Evolutionary conservation across 92 coral and sea anemone genomes (phyloP).

Genomic region (Bergia puertoricense): DNA sequence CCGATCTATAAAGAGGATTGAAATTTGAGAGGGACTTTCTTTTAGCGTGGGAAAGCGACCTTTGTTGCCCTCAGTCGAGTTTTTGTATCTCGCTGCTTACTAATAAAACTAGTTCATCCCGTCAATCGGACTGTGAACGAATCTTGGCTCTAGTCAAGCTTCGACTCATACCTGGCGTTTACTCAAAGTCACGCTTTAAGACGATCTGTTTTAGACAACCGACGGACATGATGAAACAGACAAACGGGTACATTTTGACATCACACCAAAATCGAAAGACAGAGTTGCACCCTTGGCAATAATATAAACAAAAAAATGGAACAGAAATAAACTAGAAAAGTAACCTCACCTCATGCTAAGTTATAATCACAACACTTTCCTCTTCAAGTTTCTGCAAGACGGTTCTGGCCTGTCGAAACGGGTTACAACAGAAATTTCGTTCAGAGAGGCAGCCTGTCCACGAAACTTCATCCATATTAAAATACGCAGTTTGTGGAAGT

Average conservation of each 20-base stretch:
- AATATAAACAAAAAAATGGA: neutral
- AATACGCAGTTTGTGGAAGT: neutral
- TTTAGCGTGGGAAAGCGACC: constrained; percentile 48
- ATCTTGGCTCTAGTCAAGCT: neutral
- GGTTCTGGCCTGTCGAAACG: constrained; percentile 16
- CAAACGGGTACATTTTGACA: neutral
- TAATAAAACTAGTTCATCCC: neutral
- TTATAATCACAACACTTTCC: neutral
- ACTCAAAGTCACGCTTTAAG: constrained; percentile 1
- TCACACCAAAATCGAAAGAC: neutral
- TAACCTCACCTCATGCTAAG: constrained; percentile 32
- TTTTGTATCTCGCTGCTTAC: neutral
- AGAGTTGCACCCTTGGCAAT: neutral
- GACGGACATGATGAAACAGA: neutral
- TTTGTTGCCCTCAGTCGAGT: neutral
- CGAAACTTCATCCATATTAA: neutral
- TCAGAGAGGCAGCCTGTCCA: neutral
- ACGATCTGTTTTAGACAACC: neutral
- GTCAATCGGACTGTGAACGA: constrained; percentile 7
- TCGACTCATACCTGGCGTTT: neutral
- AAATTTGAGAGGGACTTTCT: constrained; percentile 24
- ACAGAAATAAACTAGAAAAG: neutral
- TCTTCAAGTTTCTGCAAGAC: neutral
- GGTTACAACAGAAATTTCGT: constrained; percentile 8
- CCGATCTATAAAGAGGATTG: neutral